Conservation (phyloP, 2,113 vertebrate species). For the Tor tambroides region DNA sequence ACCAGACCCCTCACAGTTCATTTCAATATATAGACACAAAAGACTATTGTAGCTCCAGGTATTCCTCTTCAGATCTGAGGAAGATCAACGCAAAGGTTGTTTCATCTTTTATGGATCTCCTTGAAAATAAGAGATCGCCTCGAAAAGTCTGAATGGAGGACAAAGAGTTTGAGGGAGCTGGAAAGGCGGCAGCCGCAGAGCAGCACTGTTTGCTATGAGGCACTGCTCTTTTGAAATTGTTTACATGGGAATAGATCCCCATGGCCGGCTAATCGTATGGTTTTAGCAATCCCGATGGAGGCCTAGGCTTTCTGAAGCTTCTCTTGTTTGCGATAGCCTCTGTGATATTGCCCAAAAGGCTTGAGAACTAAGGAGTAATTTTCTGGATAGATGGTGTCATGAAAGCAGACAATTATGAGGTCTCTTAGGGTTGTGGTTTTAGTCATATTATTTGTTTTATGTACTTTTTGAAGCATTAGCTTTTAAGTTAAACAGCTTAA, state of each 20-base stretch:
- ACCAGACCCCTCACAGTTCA: constrained; percentile 67
- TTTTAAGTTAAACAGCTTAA: constrained; percentile 79
- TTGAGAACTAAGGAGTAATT: constrained; percentile 74
- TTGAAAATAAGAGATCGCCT: constrained; percentile 74
- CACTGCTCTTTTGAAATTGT: constrained; percentile 73
- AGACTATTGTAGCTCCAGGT: constrained; percentile 70
- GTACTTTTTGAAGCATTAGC: constrained; percentile 77
- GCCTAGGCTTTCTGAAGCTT: constrained; percentile 65
- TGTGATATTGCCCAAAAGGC: constrained; percentile 75
- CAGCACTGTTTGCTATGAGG: constrained; percentile 70
- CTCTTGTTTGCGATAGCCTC: constrained; percentile 73
- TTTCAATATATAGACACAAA: constrained; percentile 65
- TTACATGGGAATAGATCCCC: constrained; percentile 73
- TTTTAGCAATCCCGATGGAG: constrained; percentile 73
- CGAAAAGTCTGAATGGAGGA: constrained; percentile 65
- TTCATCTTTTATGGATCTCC: constrained; percentile 76
- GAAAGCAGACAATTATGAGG: constrained; percentile 80
- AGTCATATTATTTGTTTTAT: constrained; percentile 80
- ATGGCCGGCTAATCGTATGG: constrained; percentile 69
- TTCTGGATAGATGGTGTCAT: constrained; percentile 79
- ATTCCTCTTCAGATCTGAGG: constrained; percentile 71
- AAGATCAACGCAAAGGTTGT: constrained; percentile 73
- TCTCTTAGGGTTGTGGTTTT: constrained; percentile 79
- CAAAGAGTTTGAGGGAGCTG: constrained; percentile 48
- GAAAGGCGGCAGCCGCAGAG: constrained; percentile 39